phyloP scores from a whole-genome alignment of 2,797 vertebrate species.

The Anas capensis region DNA sequence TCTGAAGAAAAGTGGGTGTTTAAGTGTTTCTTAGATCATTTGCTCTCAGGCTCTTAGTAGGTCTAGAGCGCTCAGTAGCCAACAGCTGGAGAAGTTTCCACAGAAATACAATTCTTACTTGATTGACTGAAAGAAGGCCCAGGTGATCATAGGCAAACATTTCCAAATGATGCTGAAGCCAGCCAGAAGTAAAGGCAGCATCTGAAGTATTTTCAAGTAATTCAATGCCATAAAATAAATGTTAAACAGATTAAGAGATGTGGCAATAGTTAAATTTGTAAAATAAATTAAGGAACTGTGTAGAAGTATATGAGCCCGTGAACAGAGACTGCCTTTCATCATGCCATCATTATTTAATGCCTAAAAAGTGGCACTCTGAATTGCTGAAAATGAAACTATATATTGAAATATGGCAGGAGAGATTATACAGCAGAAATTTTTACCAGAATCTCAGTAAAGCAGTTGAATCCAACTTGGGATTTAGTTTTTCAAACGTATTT shows the following conservation, averaged over 20 bases:
- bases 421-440: background rate
- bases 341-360: background rate
- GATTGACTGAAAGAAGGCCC: background rate
- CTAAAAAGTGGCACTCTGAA: background rate
- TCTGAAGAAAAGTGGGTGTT: background rate
- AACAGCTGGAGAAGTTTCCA: background rate
- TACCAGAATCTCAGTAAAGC: background rate
- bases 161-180: background rate
- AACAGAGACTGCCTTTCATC: background rate
- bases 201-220: background rate
- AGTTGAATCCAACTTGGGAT: accelerated
- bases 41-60: background rate
- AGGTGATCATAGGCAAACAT: background rate
- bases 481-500: background rate
- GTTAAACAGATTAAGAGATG: background rate
- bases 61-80: background rate
- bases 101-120: background rate
- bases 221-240: background rate
- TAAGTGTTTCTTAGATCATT: background rate
- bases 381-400: background rate
- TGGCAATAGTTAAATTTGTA: background rate
- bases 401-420: background rate
- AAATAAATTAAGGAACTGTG: background rate
- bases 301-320: background rate
- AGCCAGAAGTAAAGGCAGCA: background rate